Base-by-base conservation (phyloP, 2,888 invertebrate species). In the Pandemis corylana region DNA sequence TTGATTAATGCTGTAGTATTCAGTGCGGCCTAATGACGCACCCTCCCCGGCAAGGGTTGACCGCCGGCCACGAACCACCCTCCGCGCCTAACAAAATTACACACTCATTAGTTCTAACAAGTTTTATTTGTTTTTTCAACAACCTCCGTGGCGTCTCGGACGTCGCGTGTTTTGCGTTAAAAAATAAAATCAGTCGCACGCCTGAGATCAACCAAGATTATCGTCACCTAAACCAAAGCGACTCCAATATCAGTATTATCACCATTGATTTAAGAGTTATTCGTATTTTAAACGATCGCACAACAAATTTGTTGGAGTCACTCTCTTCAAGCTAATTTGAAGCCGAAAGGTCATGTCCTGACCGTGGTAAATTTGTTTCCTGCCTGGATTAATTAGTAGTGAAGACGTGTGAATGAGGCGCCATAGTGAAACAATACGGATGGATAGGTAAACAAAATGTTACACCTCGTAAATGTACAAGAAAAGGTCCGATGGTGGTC, bases 51-150 rank as follows among this genome's bases (percentile, higher is more conserved):
- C 89, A 91, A 87, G 87, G 87, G 84, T 83, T 80, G 91, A 90
- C 90, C 91, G 89, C 92, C 92, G 87, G 89, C 89, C 81, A 86
- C 71, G 90, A 88, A 80, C 91, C 92, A 92, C 92, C 93, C 93
- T 90, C 87, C 84, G 87, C 82, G 87, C 77, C 90, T 85, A 88
- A 90, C 89, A 77, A 91, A 90, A 93, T 93, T 91, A 92, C 90
- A 91, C 89, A 92, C 91, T 91, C 91, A 93, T 93, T 92, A 91
- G 88, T 87, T 89, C 84, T 86, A 84, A 89, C 88, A 86, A 83
- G 86, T 90, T 89, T 89, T 86, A 86, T 90, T 85, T 87, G 86
- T 88, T 91, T 90, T 89, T 88, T 85, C 72, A 80, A 72, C 71
- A 83, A 80, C 79, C 81, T 78, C 77, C 75, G 72, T 79, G 84